Evolutionary conservation across 2,888 invertebrate species (phyloP).

Genomic region (Torymus aiolomorphi): DNA sequence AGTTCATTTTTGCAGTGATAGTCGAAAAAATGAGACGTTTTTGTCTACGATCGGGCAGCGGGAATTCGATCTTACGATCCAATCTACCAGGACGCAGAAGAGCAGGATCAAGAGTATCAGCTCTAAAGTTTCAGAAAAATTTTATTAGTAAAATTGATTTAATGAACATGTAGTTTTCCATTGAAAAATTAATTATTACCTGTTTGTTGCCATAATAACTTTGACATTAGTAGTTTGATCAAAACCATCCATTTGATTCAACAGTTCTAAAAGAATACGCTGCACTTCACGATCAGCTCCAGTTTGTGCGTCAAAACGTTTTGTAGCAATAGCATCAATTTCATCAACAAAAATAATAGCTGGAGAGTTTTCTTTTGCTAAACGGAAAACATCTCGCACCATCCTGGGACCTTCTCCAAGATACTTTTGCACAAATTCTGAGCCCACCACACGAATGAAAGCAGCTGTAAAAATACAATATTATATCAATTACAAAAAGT

Average conservation of each 20-base stretch:
- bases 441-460: conserved; percentile 98
- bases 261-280: conserved; percentile 94
- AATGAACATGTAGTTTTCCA: background rate
- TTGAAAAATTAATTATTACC: conserved; percentile 60
- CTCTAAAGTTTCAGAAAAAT: conserved; percentile 76
- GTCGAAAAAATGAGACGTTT: conserved; percentile 99
- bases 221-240: conserved; percentile 99
- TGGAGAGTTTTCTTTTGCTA: conserved; percentile 99
- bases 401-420: conserved; percentile 99
- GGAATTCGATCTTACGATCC: conserved; percentile 99
- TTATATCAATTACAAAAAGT: conserved; percentile 4
- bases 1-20: conserved; percentile 97
- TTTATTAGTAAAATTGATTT: conserved; percentile 18
- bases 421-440: conserved; percentile 99
- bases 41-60: conserved; percentile 92
- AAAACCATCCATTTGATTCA: conserved; percentile 99
- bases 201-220: conserved; percentile 80
- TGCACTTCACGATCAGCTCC: conserved; percentile 99
- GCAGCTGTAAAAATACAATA: conserved; percentile 81
- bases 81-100: conserved; percentile 95
- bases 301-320: conserved; percentile 98
- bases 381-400: conserved; percentile 98
- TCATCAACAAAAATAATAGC: conserved; percentile 99
- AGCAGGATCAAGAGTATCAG: conserved; percentile 99
- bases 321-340: conserved; percentile 99